Evolutionary conservation across 2,113 vertebrate species (phyloP).

Genomic region (Callionymus lyra): DNA sequence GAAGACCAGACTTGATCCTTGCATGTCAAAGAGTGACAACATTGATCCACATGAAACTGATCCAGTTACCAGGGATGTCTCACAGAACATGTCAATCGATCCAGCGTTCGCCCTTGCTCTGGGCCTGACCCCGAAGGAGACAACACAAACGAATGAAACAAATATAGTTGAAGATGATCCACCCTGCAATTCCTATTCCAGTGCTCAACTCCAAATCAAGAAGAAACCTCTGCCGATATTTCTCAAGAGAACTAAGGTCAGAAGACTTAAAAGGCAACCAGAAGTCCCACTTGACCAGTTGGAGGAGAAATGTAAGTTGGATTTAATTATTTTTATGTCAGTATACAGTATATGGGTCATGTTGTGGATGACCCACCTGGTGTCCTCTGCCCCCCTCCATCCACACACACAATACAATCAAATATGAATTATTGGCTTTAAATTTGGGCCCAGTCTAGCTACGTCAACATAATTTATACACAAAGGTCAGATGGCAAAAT

Average conservation of each 20-base stretch:
- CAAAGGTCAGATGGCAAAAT: too few species aligned
- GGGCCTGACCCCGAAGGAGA: constrained; percentile 40
- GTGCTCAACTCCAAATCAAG: constrained; percentile 15
- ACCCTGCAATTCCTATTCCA: constrained; percentile 6
- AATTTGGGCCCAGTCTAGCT: too few species aligned
- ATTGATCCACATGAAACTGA: too few species aligned
- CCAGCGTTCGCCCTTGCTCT: constrained; percentile 38
- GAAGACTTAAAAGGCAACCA: constrained; percentile 50
- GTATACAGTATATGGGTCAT: too few species aligned
- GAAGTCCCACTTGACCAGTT: constrained; percentile 38
- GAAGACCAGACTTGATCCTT: too few species aligned
- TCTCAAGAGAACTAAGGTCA: constrained; percentile 23
- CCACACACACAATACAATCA: too few species aligned
- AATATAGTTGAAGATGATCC: constrained; percentile 4
- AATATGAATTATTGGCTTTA: too few species aligned
- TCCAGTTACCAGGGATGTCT: too few species aligned
- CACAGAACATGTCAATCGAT: constrained; percentile 23
- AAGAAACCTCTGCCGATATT: constrained; percentile 21
- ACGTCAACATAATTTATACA: too few species aligned
- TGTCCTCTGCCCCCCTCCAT: too few species aligned
- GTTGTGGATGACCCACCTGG: too few species aligned
- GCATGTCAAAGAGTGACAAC: too few species aligned
- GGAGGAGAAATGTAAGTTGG: constrained; percentile 56
- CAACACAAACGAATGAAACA: constrained; percentile 4
- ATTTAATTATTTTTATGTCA: constrained; percentile 7